phyloP scores from a whole-genome alignment of 23 tunicate genomes.

The Aplidium turbinatum region DNA sequence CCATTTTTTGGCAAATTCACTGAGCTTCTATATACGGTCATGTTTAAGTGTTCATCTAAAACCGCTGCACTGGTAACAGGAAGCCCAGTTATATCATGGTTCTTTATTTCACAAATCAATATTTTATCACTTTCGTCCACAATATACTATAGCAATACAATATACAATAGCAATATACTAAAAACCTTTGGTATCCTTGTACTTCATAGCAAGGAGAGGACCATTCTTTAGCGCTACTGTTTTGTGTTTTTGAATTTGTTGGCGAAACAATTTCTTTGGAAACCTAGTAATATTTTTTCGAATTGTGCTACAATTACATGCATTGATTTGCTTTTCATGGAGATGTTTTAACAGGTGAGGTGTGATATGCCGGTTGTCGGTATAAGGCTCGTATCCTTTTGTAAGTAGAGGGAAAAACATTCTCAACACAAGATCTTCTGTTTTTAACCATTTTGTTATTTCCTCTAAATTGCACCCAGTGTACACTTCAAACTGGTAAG shows the following conservation, averaged over 20 bases:
- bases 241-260: slow-evolving; percentile 19
- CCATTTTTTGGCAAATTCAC: too few species aligned
- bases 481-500: slow-evolving; percentile 24
- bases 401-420: slow-evolving; percentile 12
- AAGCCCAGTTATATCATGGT: too few species aligned
- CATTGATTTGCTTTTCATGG: slow-evolving; percentile 11
- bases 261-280: slow-evolving; percentile 18
- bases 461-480: slow-evolving; percentile 12
- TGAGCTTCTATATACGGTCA: too few species aligned
- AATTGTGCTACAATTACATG: slow-evolving; percentile 20
- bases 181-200: too few species aligned
- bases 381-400: slow-evolving; percentile 27
- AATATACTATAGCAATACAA: too few species aligned
- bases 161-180: too few species aligned
- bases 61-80: too few species aligned
- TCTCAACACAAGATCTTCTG: slow-evolving; percentile 17
- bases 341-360: slow-evolving; percentile 4
- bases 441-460: slow-evolving; percentile 7
- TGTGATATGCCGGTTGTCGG: slow-evolving; percentile 3
- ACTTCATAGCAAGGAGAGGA: slow-evolving; percentile 20
- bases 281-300: slow-evolving; percentile 20
- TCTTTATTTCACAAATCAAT: too few species aligned
- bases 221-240: slow-evolving; percentile 8
- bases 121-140: too few species aligned
- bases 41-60: too few species aligned